Base-by-base conservation (phyloP, 2,888 invertebrate genomes). In the Latheticus oryzae region DNA sequence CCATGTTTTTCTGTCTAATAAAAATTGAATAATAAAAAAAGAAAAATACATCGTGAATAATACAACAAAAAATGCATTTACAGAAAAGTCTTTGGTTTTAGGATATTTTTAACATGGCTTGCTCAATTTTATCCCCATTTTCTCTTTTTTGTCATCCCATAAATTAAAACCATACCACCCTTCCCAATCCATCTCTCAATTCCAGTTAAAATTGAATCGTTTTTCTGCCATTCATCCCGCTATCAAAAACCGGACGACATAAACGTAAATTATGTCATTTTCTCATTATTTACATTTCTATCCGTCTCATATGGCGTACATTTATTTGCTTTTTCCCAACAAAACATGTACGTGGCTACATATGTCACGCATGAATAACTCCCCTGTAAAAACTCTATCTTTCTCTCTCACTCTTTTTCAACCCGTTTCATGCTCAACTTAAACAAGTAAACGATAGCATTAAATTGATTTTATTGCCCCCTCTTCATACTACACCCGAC, bases 391-490 rank as follows among this genome's bases (percentile, higher is more conserved):
- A 40, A 50, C 11, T 8, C 2, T 45, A 30, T 42, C 5, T 56
- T 64, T 69, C 63, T 60, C 61, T 62, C 59, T 58, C 62, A 57
- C 65, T 66, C 66, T 3, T 16, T 12, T 28, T 56, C 7, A 8
- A 37, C 52, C 68, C 66, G 65, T 71, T 73, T 73, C 71, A 70
- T 68, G 69, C 71, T 68, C 68, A 63, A 68, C 68, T 67, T 68
- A 68, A 71, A 70, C 70, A 68, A 68, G 70, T 70, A 70, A 66
- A 62, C 69, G 74, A 76, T 76, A 75, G 77, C 77, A 79, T 78
- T 76, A 79, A 79, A 79, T 79, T 79, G 79, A 78, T 78, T 78
- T 78, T 78, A 79, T 78, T 78, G 77, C 75, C 74, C 74, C 74
- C 78, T 70, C 76, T 73, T 70, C 65, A 61, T 63, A 61, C 61